phyloP scores from a whole-genome alignment of 2,113 vertebrate species.

The Garra rufa region DNA sequence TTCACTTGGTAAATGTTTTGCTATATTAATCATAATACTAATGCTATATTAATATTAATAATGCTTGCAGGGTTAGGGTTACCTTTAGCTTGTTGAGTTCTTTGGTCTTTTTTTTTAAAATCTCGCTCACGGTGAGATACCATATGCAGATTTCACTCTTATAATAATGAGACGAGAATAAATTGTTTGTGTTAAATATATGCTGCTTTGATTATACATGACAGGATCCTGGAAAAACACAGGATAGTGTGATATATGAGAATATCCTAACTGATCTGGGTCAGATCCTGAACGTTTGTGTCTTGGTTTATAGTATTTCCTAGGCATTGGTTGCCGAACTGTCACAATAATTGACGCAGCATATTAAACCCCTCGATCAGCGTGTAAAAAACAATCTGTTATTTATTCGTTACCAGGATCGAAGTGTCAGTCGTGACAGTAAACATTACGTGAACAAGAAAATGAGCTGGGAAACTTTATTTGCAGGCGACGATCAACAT shows the following conservation, averaged over 20 bases:
- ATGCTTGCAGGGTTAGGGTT: too few relatives aligned
- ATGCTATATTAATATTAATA: too few relatives aligned
- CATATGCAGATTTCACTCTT: background rate
- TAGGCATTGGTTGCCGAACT: background rate
- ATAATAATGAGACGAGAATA: background rate
- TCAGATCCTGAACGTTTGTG: too few relatives aligned
- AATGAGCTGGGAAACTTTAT: too few relatives aligned
- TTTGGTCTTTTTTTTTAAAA: too few relatives aligned
- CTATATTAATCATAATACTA: too few relatives aligned
- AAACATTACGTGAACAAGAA: too few relatives aligned
- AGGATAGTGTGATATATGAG: too few relatives aligned
- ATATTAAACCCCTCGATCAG: background rate
- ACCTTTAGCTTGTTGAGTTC: too few relatives aligned
- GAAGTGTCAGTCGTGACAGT: too few relatives aligned
- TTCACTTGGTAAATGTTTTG: background rate
- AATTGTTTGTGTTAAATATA: background rate
- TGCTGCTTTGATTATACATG: background rate
- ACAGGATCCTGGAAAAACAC: too few relatives aligned
- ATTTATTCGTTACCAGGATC: background rate
- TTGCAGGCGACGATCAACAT: background rate
- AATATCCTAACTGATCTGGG: too few relatives aligned
- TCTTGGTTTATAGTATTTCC: background rate
- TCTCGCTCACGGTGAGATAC: background rate
- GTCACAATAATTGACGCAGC: background rate
- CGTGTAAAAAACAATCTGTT: background rate